These are phyloP conservation scores for Oenanthe melanoleuca DNA, from an alignment of 2,113 vertebrate genomes.

Conservation along the genomic window DNA sequence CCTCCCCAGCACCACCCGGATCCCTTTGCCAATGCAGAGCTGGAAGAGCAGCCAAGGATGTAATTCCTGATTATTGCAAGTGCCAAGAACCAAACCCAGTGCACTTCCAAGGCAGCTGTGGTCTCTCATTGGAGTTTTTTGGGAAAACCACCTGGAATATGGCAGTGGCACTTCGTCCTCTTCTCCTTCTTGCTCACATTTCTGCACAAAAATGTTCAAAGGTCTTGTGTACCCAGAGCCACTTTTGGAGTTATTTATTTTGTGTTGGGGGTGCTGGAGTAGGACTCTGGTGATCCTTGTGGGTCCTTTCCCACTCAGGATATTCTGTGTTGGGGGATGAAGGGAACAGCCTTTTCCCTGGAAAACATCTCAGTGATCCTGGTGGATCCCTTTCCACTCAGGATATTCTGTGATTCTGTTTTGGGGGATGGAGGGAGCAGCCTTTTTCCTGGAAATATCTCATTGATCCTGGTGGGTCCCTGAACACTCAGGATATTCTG, in stretches of 20 bases:
- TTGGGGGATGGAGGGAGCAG: no score
- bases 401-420: no score
- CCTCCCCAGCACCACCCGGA: not conserved
- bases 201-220: not conserved
- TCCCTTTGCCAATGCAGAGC: not conserved
- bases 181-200: not conserved
- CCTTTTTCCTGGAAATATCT: no score
- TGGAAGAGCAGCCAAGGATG: not conserved
- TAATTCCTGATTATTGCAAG: not conserved
- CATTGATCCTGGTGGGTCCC: no score
- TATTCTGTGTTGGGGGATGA: not conserved
- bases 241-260: not conserved
- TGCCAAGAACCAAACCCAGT: not conserved
- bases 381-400: no score
- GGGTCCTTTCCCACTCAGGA: fast-evolving
- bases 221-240: not conserved
- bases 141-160: not conserved
- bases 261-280: not conserved
- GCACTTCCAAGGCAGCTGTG: not conserved
- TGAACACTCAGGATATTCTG: no score
- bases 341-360: not conserved
- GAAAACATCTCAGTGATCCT: not conserved
- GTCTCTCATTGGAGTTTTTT: not conserved
- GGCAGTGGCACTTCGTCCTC: fast-evolving
- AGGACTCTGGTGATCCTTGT: not conserved